A percentile compares a stretch with the other conserved stretches of the same genome.
These are phyloP conservation scores for Dasyornis broadbenti DNA, from an alignment of 2,113 vertebrate species.

Conservation along the genomic window DNA sequence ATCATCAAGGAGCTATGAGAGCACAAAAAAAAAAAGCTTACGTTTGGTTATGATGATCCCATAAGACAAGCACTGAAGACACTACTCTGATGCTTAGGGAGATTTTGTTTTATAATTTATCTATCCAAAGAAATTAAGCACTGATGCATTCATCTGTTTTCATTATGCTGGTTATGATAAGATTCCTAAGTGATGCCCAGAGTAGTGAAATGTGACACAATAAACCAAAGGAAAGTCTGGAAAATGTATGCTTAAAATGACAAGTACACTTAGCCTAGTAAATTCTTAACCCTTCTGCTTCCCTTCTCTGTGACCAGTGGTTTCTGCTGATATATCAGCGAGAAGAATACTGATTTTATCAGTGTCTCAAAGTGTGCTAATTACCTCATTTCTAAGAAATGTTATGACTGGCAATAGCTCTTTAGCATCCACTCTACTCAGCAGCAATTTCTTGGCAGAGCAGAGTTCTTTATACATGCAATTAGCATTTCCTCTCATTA, in stretches of 20 bases:
- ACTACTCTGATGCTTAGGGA: not conserved
- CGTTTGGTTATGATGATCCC: not conserved
- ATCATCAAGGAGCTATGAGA: not conserved
- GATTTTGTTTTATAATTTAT: not conserved
- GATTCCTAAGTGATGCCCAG: not conserved
- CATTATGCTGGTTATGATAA: not conserved
- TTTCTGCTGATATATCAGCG: not conserved
- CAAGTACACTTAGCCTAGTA: not conserved
- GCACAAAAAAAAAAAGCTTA: not conserved
- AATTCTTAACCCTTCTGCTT: constrained; percentile 19
- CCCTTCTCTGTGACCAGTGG: not conserved
- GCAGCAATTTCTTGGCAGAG: not conserved
- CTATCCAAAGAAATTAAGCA: not conserved
- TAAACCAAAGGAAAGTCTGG: not conserved
- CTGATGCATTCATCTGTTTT: not conserved
- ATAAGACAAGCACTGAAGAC: not conserved
- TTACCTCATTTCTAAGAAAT: constrained; percentile 39
- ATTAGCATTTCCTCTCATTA: constrained; percentile 47
- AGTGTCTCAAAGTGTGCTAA: not conserved
- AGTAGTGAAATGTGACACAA: not conserved
- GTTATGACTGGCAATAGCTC: not conserved
- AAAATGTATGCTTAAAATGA: not conserved
- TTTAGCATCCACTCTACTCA: not conserved
- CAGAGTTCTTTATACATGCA: not conserved
- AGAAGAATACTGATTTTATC: constrained; percentile 20